Evolutionary conservation across 37 sponge, comb jelly and placozoan species (phyloP), one percentile per base, ranked within the genome.

Genomic region (Spongia lamella): DNA sequence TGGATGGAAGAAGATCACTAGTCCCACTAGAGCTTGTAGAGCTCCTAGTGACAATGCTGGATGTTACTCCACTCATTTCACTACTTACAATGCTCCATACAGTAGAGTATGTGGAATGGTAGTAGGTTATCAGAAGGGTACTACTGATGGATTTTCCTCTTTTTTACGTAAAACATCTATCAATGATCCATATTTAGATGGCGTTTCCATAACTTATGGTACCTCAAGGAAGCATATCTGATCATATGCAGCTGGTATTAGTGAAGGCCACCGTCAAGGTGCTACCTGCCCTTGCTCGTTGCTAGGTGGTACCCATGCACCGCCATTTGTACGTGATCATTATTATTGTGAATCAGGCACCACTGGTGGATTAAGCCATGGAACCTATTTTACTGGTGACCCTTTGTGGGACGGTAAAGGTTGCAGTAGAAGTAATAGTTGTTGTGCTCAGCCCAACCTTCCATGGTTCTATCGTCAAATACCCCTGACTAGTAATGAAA

Each of bases 371-470:
- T 25, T 20, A 20, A 11, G 13, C 13, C 38, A 40, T 33, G 53
- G 4, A 7, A 25, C 20, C 14, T n/a, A 22, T 26, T 40, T 26
- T 6, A 11, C 24, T 14, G 38, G 52, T 22, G 70, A 83, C 59
- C 77, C 76, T 20, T 55, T 83, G 14, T 83, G 84, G 76, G 84
- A 83, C 43, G 84, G 76, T 38, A 40, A 36, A 14, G 77, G 84
- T 43, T 60, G 77, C 60, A 40, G 59, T 33, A 33, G 19, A 21
- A 57, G 53, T 26, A 49, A 17, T 3, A 33, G 7, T 2, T 83
- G 77, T 40, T 83, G 84, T 68, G 53, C 67, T 16, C 39, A n/a
- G 17, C 20, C 39, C 38, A 64, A 66, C 26, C 53, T 73, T 21
- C 74, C 66, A 22, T 83, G 84, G 84, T 83, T 83, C 66, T 56